Conservation (phyloP, 2,113 vertebrate genomes). For the Prochilodus magdalenae region DNA sequence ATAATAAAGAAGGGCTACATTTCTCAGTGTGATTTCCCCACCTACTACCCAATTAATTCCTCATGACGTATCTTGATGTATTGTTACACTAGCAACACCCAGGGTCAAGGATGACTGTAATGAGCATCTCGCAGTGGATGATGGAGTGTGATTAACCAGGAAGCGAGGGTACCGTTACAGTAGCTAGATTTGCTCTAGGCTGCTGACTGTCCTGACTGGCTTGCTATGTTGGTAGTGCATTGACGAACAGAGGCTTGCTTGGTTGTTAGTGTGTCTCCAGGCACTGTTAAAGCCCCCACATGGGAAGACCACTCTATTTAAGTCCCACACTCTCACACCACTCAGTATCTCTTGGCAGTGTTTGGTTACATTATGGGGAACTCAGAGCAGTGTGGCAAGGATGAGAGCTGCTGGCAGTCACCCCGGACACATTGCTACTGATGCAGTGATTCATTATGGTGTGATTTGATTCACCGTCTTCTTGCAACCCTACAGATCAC, state of each 20-base stretch:
- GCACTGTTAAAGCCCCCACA: neutral
- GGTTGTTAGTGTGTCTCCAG: neutral
- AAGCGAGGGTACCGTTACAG: neutral
- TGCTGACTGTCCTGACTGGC: neutral
- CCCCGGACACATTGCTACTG: neutral
- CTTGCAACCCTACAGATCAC: slow-evolving; percentile 14
- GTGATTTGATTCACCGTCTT: slow-evolving; percentile 31
- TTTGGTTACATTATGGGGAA: slow-evolving; percentile 45
- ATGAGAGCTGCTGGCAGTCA: slow-evolving; percentile 22
- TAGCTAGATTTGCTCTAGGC: neutral
- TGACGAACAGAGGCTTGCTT: neutral
- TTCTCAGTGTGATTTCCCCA: neutral
- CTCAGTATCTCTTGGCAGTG: slow-evolving; percentile 50
- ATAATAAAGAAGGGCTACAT: too few relatives aligned
- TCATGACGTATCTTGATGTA: neutral
- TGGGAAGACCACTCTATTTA: slow-evolving; percentile 23
- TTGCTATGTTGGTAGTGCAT: neutral
- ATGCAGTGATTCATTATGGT: slow-evolving; percentile 24
- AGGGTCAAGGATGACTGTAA: neutral
- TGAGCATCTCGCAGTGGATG: neutral
- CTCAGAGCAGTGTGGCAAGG: neutral
- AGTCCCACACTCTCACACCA: slow-evolving; percentile 39
- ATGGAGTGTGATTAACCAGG: neutral
- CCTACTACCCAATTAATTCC: neutral
- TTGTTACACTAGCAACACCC: neutral